Percentiles rank a stretch among this genome's conserved stretches.
phyloP scores from a whole-genome alignment of 1,140 invertebrate species.

The Drosophila hydei region DNA sequence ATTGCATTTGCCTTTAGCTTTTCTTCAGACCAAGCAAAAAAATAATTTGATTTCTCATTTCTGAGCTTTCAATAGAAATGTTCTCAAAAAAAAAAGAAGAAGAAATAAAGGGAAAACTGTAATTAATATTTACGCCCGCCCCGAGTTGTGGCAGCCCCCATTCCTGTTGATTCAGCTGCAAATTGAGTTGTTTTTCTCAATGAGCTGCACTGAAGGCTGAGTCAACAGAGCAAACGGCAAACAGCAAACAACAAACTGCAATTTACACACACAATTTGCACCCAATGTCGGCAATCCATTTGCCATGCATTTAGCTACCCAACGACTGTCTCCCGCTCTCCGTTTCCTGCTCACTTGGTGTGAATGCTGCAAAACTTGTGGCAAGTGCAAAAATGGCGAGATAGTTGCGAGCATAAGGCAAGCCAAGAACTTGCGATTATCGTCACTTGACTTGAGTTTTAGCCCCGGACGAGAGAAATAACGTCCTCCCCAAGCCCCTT shows the following conservation, averaged over 20 bases:
- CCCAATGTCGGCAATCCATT: slow-evolving; percentile 53
- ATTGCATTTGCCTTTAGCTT: slow-evolving; percentile 27
- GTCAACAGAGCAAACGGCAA: slow-evolving; percentile 37
- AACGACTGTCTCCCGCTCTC: not conserved
- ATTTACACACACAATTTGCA: slow-evolving; percentile 59
- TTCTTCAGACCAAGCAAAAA: slow-evolving; percentile 32
- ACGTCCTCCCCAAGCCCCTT: too few species aligned
- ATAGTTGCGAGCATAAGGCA: not conserved
- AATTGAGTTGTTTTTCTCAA: slow-evolving; percentile 46
- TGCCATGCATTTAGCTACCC: slow-evolving; percentile 39
- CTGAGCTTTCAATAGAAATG: slow-evolving; percentile 21
- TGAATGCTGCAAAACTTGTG: slow-evolving; percentile 2
- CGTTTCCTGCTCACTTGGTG: too few species aligned
- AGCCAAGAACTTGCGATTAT: slow-evolving; percentile 65
- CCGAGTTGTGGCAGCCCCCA: too few species aligned
- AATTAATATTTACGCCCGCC: slow-evolving; percentile 39
- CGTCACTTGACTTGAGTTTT: slow-evolving; percentile 68
- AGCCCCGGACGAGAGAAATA: slow-evolving; percentile 7
- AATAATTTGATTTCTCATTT: slow-evolving; percentile 67
- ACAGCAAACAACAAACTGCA: slow-evolving; percentile 50
- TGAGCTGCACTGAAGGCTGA: slow-evolving; percentile 20
- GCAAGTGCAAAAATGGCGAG: not conserved
- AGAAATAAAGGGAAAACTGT: slow-evolving; percentile 4
- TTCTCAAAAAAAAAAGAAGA: not conserved
- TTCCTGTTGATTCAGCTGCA: slow-evolving; percentile 30